Percentiles rank a stretch among this genome's conserved stretches.
These are phyloP conservation scores for Ips typographus DNA, from an alignment of 1,140 invertebrate genomes.

Conservation along the genomic window DNA sequence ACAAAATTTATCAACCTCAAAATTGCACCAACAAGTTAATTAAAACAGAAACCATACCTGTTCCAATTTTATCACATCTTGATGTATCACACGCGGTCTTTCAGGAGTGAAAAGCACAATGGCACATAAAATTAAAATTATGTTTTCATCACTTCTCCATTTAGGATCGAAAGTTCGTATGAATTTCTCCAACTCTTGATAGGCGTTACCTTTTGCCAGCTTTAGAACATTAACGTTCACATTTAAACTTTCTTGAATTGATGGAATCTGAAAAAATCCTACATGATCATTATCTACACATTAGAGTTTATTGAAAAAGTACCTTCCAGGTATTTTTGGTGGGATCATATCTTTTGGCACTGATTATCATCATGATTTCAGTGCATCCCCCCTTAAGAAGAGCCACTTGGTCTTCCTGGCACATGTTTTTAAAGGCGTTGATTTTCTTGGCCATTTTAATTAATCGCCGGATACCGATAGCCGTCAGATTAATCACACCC, in stretches of 20 bases:
- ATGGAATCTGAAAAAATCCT: constrained; percentile 63
- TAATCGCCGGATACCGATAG: constrained; percentile 83
- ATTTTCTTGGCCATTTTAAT: constrained; percentile 93
- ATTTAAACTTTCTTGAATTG: constrained; percentile 69
- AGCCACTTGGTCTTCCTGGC: constrained; percentile 88
- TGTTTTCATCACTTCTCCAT: constrained; percentile 81
- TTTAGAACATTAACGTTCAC: constrained; percentile 85
- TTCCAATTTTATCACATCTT: constrained; percentile 82
- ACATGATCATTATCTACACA: neutral
- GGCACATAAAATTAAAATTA: constrained; percentile 86
- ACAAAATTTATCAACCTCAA: constrained; percentile 41
- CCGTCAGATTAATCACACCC: constrained; percentile 86
- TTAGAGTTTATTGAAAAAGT: constrained; percentile 17
- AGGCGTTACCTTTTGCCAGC: constrained; percentile 82
- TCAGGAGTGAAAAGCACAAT: constrained; percentile 87
- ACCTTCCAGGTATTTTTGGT: constrained; percentile 84
- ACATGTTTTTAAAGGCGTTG: constrained; percentile 84
- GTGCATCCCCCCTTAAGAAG: constrained; percentile 86
- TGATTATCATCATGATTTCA: constrained; percentile 89
- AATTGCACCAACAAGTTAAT: neutral
- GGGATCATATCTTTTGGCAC: constrained; percentile 84
- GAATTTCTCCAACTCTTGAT: constrained; percentile 80
- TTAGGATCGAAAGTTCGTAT: constrained; percentile 76
- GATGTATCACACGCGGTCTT: constrained; percentile 75
- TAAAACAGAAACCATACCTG: constrained; percentile 60